A percentile compares a stretch with the other conserved stretches of the same genome.
Evolutionary conservation across 1,140 invertebrate species (phyloP).

Genomic region (Galendromus occidentalis): DNA sequence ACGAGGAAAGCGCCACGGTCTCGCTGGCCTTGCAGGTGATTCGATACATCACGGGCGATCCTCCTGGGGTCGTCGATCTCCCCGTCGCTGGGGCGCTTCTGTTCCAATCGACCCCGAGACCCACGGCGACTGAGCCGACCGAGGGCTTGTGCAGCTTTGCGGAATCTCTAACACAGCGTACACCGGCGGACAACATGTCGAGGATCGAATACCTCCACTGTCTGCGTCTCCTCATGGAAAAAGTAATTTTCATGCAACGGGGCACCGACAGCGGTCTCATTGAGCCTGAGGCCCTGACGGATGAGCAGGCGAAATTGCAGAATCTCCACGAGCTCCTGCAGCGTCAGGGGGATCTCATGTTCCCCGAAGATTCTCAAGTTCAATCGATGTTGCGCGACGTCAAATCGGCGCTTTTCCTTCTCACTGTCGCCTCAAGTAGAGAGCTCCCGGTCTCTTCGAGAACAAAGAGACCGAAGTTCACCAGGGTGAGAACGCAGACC

Average conservation of each 20-base stretch:
- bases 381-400: background rate
- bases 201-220: background rate
- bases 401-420: background rate
- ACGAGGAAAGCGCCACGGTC: background rate
- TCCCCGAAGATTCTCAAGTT: background rate
- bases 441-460: too few relatives aligned
- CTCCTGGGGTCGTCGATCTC: background rate
- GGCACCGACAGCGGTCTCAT: background rate
- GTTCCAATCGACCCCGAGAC: background rate
- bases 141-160: background rate
- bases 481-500: background rate
- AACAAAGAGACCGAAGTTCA: background rate
- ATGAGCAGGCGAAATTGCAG: background rate
- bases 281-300: background rate
- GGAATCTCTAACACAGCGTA: background rate
- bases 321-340: background rate
- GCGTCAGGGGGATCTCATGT: background rate
- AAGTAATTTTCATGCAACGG: background rate
- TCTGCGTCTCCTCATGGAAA: constrained; percentile 1
- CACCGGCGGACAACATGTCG: background rate
- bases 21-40: background rate
- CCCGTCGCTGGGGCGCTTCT: background rate
- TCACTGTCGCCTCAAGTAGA: background rate
- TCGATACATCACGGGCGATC: background rate
- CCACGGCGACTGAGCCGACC: background rate